Percentiles rank a stretch among this genome's conserved stretches.
phyloP scores from a whole-genome alignment of 2,888 invertebrate genomes.

The Crepidodera aurea region DNA sequence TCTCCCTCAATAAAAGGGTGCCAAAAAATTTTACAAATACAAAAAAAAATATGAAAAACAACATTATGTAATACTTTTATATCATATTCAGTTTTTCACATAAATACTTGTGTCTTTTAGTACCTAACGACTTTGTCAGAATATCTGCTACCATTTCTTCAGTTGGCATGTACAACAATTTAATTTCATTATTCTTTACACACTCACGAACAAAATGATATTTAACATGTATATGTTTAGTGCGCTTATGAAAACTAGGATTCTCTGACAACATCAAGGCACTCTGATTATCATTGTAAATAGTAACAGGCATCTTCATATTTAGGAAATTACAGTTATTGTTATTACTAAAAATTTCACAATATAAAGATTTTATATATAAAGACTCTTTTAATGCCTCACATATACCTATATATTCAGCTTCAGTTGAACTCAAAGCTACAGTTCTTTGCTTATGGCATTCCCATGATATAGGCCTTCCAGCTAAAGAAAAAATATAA shows the following conservation, averaged over 20 bases:
- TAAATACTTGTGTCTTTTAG: no score
- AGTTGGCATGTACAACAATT: neutral
- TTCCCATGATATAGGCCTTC: conserved; percentile 47
- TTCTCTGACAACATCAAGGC: neutral
- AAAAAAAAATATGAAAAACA: no score
- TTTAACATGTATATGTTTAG: neutral
- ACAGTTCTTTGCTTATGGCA: conserved; percentile 50
- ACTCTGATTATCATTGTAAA: conserved; percentile 21
- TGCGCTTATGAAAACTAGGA: neutral
- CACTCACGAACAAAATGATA: conserved; percentile 15
- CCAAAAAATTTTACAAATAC: no score
- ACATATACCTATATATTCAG: conserved; percentile 50
- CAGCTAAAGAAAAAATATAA: conserved; percentile 45
- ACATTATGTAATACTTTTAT: no score
- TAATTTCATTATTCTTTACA: neutral
- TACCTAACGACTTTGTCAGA: no score
- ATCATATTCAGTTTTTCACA: no score
- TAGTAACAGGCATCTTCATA: neutral
- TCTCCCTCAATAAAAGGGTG: no score
- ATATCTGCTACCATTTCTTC: neutral
- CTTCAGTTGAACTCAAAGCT: conserved; percentile 46
- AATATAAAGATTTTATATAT: conserved; percentile 26
- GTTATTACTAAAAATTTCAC: neutral
- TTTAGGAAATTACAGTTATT: conserved; percentile 6
- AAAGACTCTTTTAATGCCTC: conserved; percentile 46